Percentiles rank a stretch among this genome's conserved stretches.
These are phyloP conservation scores for Oasisia sp. DNA, from an alignment of 2,888 invertebrate genomes.

Conservation along the genomic window DNA sequence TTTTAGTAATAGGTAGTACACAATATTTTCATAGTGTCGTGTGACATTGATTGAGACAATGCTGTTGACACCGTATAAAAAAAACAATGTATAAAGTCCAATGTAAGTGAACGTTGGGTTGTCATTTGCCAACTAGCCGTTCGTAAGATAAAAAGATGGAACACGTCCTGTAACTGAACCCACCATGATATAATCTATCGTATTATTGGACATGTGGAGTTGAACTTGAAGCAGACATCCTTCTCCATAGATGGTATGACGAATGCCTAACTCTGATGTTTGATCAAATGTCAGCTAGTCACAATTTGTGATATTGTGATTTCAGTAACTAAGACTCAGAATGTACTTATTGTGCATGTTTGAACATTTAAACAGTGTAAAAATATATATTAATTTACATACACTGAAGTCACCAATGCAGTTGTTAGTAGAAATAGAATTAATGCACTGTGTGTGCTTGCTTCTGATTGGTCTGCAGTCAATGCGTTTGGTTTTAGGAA, in stretches of 20 bases:
- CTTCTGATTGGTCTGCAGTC: too few relatives aligned
- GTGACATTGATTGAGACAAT: not conserved
- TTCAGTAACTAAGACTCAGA: too few relatives aligned
- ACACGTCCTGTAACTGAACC: not conserved
- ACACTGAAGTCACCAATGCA: too few relatives aligned
- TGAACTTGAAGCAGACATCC: not conserved
- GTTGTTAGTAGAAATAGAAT: too few relatives aligned
- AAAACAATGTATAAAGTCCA: not conserved
- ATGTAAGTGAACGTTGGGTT: not conserved
- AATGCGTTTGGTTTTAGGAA: too few relatives aligned
- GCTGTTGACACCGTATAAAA: not conserved
- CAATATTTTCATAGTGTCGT: not conserved
- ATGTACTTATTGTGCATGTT: too few relatives aligned
- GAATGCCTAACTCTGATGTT: not conserved
- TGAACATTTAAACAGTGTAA: too few relatives aligned
- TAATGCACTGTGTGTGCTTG: too few relatives aligned
- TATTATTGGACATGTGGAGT: not conserved
- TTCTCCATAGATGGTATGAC: not conserved
- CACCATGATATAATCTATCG: not conserved
- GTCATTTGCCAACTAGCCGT: not conserved
- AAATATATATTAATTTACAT: too few relatives aligned
- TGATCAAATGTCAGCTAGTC: not conserved
- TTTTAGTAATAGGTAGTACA: not conserved
- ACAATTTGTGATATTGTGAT: not conserved
- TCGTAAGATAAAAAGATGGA: not conserved